Evolutionary conservation across 2,113 vertebrate genomes (phyloP), one percentile per base, ranked within the genome.

Genomic region (Mesocricetus auratus): DNA sequence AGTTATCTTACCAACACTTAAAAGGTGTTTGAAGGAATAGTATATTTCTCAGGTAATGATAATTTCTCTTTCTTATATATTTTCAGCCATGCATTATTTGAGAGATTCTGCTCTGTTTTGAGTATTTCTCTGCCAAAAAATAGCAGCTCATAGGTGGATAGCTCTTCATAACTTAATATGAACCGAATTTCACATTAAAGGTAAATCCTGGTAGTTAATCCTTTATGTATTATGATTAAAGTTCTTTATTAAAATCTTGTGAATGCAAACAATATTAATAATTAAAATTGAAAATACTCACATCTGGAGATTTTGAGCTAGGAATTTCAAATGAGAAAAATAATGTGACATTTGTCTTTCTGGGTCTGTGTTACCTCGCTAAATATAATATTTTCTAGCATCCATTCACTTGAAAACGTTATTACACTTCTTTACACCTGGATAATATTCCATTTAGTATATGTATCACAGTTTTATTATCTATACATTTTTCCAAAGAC

Each of bases 21-120:
- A 83, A 71, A 10, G 8, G 17, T 58, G 4, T 77, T 93, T 71
- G 89, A 82, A 73, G 12, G 17, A 58, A 62, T 77, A 95, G n/a
- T 92, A 73, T 86, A 3, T 64, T 90, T 91, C 47, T 50, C 10
- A 39, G 31, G 8, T 58, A 95, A 85, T 58, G n/a, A 10, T 11
- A 85, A 68, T 81, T 79, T 95, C 47, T 50, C 22, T 81, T 79
- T 95, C 47, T 50, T 17, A 95, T 79, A 50, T 92, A n/a, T 89
- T 83, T 39, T 79, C 12, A 79, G 24, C 3, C 47, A 82, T 83
- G 5, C 53, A 62, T 86, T 50, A 87, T 4, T 90, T 69, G 33
- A 89, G 19, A 15, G 62, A 53, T 82, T 73, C 24, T 11, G 92
- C 90, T 19, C 29, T 36, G 75, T 50, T 81, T 62, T 64, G 36